Evolutionary conservation across 1,140 invertebrate genomes (phyloP), one percentile per base, ranked within the genome.

Genomic region (Amyelois transitella): DNA sequence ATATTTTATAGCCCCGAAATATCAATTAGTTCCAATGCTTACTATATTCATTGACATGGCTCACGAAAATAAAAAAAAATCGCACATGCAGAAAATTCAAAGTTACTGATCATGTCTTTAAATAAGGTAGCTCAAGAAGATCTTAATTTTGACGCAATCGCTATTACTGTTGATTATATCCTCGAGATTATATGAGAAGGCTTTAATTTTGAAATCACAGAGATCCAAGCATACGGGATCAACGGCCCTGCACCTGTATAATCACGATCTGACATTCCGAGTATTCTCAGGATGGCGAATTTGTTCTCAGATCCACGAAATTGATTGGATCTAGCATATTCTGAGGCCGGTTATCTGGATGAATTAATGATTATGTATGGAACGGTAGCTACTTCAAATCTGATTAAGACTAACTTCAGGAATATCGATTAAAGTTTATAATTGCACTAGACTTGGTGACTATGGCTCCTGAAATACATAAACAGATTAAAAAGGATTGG

Each of bases 181-280:
- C 12, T 32, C 28, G 12, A 32, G 12, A 12, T 10, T 10, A 32
- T 32, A n/a, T n/a, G n/a, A n/a, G n/a, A n/a, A n/a, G n/a, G 32
- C 10, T 8, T 49, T 21, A 53, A 55, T 55, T 55, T 18, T 32
- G 22, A 55, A 55, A 45, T 53, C 43, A 53, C 51, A 43, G 38
- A 22, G 24, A 49, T 17, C 54, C 25, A 22, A 18, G 45, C 53
- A 10, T 51, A 25, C 19, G 55, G 62, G 75, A 75, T 54, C 74
- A 79, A 68, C 60, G 68, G 55, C 61, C 71, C 28, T 53, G 55
- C 66, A 75, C 75, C 66, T 77, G 69, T 55, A 44, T 59, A 53
- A 55, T 64, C 60, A 50, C 60, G 63, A 66, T 60, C 56, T 69
- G 66, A 73, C 73, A 76, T 76, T 76, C 74, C 71, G 48, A 67